These are phyloP conservation scores for Sitobion miscanthi DNA, from an alignment of 1,140 invertebrate species.

Conservation along the genomic window DNA sequence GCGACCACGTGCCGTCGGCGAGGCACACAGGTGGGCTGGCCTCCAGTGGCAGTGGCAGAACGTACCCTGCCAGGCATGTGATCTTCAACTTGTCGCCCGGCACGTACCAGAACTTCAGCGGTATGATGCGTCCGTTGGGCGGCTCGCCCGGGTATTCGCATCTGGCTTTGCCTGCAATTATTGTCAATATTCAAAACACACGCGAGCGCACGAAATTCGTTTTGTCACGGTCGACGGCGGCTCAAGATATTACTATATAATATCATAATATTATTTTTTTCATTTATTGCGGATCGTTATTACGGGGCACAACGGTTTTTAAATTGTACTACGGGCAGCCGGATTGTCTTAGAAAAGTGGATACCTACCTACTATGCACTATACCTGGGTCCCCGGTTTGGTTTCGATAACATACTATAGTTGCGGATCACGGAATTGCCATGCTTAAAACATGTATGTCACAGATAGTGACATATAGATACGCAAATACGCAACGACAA, in stretches of 20 bases:
- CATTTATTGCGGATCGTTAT: too few relatives aligned
- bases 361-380: too few relatives aligned
- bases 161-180: slow-evolving; percentile 73
- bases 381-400: too few relatives aligned
- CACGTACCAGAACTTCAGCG: slow-evolving; percentile 79
- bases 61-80: slow-evolving; percentile 74
- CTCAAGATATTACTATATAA: background rate
- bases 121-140: slow-evolving; percentile 72
- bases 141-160: slow-evolving; percentile 78
- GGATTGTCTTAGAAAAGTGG: too few relatives aligned
- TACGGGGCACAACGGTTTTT: too few relatives aligned
- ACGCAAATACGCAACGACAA: background rate
- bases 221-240: background rate
- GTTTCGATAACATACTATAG: too few relatives aligned
- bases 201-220: too few relatives aligned
- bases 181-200: background rate
- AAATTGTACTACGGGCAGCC: too few relatives aligned
- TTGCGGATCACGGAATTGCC: too few relatives aligned
- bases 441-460: too few relatives aligned
- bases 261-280: too few relatives aligned
- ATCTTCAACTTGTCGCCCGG: slow-evolving; percentile 76
- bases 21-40: slow-evolving; percentile 59
- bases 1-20: slow-evolving; percentile 60
- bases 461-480: background rate
- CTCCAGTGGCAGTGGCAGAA: slow-evolving; percentile 62